These are phyloP conservation scores for Euleptes europaea DNA, from an alignment of 2,113 vertebrate species.

Conservation along the genomic window DNA sequence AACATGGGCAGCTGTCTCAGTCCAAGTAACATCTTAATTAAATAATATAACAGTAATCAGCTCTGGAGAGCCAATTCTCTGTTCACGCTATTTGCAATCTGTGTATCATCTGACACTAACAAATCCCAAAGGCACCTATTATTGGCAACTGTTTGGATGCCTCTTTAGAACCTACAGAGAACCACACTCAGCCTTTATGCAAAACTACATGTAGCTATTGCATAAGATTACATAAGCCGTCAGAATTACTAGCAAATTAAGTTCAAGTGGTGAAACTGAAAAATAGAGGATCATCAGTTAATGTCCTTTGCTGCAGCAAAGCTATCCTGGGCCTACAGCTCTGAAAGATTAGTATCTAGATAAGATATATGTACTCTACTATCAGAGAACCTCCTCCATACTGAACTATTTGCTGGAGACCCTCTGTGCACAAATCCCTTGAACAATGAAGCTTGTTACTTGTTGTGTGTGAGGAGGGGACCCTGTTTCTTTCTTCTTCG, in stretches of 20 bases:
- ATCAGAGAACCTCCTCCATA: background rate
- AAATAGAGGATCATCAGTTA: background rate
- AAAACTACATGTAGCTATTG: background rate
- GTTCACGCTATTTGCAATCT: slow-evolving; percentile 4
- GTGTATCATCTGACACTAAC: background rate
- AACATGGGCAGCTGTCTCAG: background rate
- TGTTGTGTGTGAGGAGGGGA: no score
- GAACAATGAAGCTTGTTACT: no score
- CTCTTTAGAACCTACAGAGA: background rate
- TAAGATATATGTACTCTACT: background rate
- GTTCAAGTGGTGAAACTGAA: slow-evolving; percentile 15
- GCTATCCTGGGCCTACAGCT: background rate
- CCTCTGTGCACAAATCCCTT: background rate
- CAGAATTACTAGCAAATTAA: background rate
- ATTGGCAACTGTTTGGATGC: background rate
- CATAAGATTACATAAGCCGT: background rate
- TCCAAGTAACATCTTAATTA: background rate
- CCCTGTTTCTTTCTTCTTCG: no score
- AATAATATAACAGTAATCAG: background rate
- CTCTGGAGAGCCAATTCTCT: background rate
- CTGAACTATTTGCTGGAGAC: background rate
- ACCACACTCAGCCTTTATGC: background rate
- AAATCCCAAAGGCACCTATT: background rate
- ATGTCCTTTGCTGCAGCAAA: slow-evolving; percentile 6
- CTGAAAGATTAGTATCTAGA: background rate